Conservation (phyloP, 2,888 invertebrate genomes). For the Camptogramma bilineatum region DNA sequence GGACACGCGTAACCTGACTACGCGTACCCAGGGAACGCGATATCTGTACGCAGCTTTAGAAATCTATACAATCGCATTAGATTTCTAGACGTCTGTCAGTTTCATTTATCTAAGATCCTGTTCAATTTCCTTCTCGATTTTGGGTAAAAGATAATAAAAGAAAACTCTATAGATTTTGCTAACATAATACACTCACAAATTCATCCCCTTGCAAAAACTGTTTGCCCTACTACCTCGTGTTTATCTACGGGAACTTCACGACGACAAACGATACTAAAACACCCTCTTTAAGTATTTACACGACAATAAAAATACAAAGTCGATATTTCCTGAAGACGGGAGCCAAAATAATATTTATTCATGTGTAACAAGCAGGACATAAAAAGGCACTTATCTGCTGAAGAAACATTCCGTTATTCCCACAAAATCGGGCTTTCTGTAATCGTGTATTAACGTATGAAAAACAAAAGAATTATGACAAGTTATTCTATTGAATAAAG, state of each 20-base stretch:
- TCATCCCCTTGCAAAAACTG: constrained; percentile 27
- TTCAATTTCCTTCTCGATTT: background rate
- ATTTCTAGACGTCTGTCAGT: background rate
- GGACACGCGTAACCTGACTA: too few relatives aligned
- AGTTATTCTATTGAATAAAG: constrained; percentile 2
- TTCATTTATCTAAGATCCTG: background rate
- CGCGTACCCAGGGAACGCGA: too few relatives aligned
- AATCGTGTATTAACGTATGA: constrained; percentile 34
- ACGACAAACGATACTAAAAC: constrained; percentile 34
- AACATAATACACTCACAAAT: constrained; percentile 5
- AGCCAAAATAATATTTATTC: constrained; percentile 52
- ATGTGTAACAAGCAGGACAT: constrained; percentile 48
- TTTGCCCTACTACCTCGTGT: constrained; percentile 35
- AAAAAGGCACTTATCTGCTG: constrained; percentile 51
- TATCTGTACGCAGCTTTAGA: too few relatives aligned
- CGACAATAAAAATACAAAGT: constrained; percentile 49
- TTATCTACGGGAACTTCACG: constrained; percentile 33
- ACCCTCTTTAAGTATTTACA: constrained; percentile 46
- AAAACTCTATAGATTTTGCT: background rate
- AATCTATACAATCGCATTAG: background rate
- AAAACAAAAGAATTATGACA: constrained; percentile 29
- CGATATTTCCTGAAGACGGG: constrained; percentile 47
- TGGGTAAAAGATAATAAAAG: background rate
- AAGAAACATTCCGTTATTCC: constrained; percentile 36
- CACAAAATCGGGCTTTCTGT: constrained; percentile 30